Percentiles rank a stretch among this genome's conserved stretches.
phyloP scores from a whole-genome alignment of 2,113 vertebrate species.

The Leucoraja erinaceus region DNA sequence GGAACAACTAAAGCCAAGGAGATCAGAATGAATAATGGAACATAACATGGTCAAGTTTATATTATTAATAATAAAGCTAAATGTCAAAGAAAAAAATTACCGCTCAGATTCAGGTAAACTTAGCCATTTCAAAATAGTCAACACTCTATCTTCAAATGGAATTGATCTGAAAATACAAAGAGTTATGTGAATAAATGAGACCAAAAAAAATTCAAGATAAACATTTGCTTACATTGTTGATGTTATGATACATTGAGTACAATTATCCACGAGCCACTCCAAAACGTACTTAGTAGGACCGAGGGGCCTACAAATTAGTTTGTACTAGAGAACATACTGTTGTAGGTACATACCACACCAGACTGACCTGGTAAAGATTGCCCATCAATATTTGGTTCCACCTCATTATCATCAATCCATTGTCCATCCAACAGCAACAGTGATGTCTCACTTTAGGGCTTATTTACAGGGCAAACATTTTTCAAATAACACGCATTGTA shows the following conservation, averaged over 20 bases:
- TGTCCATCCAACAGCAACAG: no score
- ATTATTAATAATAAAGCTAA: not conserved
- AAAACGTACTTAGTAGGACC: not conserved
- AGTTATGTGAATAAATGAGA: not conserved
- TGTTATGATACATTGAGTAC: not conserved
- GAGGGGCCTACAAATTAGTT: no score
- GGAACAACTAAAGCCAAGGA: not conserved
- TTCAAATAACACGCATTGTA: no score
- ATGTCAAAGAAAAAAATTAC: conserved; percentile 46
- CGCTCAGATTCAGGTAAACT: conserved; percentile 55
- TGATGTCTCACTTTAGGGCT: no score
- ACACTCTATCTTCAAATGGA: conserved; percentile 54
- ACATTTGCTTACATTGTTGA: not conserved
- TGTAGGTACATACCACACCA: no score
- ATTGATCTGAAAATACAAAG: conserved; percentile 45
- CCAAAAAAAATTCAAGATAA: not conserved
- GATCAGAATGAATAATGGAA: no score
- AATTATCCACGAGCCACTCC: not conserved
- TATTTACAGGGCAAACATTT: no score
- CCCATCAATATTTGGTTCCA: no score
- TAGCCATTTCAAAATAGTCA: conserved; percentile 57
- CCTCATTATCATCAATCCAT: no score
- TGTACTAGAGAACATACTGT: no score
- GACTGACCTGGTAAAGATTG: no score
- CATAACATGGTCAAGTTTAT: no score